These are phyloP conservation scores for Holotrichia oblita DNA, from an alignment of 1,140 invertebrate genomes.

Conservation along the genomic window DNA sequence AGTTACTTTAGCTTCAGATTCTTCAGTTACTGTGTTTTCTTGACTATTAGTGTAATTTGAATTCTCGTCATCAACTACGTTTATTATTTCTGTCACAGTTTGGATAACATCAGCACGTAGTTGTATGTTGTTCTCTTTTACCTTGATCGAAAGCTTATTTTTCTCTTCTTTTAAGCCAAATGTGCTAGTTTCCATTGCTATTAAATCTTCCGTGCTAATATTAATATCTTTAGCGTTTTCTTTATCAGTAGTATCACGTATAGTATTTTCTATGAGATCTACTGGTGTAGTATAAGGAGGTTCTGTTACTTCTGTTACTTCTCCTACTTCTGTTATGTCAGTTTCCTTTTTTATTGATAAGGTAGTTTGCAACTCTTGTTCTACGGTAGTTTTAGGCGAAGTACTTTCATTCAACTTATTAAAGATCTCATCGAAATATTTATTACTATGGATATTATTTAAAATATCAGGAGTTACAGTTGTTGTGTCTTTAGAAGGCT, in stretches of 20 bases:
- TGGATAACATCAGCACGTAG: conserved; percentile 49
- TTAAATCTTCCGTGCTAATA: conserved; percentile 57
- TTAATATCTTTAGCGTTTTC: conserved; percentile 48
- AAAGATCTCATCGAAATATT: conserved; percentile 45
- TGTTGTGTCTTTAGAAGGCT: conserved; percentile 43
- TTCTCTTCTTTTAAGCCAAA: conserved; percentile 49
- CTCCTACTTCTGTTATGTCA: no score
- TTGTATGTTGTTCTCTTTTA: conserved; percentile 29
- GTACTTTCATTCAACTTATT: not conserved
- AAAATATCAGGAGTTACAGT: conserved; percentile 53
- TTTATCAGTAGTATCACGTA: conserved; percentile 39
- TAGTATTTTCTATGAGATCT: conserved; percentile 24
- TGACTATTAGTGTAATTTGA: conserved; percentile 39
- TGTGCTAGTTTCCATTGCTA: conserved; percentile 58
- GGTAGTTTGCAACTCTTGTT: not conserved
- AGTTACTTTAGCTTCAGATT: not conserved
- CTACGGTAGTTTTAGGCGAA: not conserved
- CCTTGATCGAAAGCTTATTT: conserved; percentile 7
- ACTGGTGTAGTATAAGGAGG: conserved; percentile 15
- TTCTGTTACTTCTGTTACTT: not conserved
- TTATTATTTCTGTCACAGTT: conserved; percentile 48
- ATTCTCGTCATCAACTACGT: conserved; percentile 40
- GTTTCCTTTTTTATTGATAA: not conserved
- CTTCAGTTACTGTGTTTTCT: conserved; percentile 9
- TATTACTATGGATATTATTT: conserved; percentile 58